Conservation (phyloP, 2,113 vertebrate species). For the Anseranas semipalmata region DNA sequence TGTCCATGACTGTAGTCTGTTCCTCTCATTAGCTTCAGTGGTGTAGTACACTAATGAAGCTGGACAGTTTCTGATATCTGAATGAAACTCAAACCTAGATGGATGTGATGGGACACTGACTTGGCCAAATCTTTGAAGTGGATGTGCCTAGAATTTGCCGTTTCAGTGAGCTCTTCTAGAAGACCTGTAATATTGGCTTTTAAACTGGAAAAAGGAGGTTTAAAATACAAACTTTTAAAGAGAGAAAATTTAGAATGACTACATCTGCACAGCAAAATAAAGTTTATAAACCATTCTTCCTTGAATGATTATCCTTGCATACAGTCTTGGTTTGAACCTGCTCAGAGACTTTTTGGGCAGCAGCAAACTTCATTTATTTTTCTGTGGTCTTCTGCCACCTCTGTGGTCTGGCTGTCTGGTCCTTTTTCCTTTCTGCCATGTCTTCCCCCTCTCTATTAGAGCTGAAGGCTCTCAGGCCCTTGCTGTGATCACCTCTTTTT, state of each 20-base stretch:
- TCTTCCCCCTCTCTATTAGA: not conserved
- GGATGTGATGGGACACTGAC: not conserved
- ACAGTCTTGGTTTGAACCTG: not conserved
- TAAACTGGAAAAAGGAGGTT: not conserved
- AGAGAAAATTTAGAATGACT: not conserved
- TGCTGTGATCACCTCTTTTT: not conserved
- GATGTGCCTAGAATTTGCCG: not conserved
- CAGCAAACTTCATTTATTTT: not conserved
- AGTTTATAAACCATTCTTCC: not conserved
- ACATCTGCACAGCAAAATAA: not conserved
- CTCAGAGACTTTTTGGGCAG: not conserved
- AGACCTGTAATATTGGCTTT: not conserved
- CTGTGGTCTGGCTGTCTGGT: not conserved
- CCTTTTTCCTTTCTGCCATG: not conserved
- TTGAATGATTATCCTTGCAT: not conserved
- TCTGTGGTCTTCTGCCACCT: not conserved
- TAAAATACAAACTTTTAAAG: not conserved
- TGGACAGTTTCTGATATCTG: not conserved
- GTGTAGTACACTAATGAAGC: not conserved
- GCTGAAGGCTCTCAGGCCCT: not conserved
- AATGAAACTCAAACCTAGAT: not conserved
- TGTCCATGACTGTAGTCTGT: not conserved
- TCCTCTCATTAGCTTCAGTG: not conserved
- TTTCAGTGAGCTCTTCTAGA: not conserved
- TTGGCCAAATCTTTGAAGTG: not conserved